Conservation (phyloP, 2,888 invertebrate species). For the Alitta virens region DNA sequence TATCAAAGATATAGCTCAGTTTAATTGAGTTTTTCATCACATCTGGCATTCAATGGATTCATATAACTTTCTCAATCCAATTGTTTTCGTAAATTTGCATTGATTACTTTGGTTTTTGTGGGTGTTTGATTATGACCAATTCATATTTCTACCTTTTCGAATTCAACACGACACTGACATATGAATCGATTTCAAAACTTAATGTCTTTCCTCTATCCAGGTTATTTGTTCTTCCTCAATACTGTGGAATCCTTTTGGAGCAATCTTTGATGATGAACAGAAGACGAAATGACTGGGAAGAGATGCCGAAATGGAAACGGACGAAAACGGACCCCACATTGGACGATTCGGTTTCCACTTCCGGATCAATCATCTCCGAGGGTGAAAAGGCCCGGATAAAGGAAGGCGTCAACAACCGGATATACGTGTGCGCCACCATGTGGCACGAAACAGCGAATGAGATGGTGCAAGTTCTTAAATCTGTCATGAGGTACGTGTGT, state of each 20-base stretch:
- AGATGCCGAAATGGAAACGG: constrained; percentile 21
- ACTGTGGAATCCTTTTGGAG: constrained; percentile 86
- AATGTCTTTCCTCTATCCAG: constrained; percentile 37
- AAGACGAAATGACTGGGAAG: constrained; percentile 76
- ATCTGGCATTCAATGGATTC: too few species aligned
- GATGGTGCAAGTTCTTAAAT: constrained; percentile 34
- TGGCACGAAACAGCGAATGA: constrained; percentile 34
- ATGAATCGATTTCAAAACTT: too few species aligned
- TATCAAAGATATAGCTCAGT: too few species aligned
- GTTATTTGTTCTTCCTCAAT: constrained; percentile 90
- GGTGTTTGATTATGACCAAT: too few species aligned
- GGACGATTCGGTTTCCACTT: constrained; percentile 27
- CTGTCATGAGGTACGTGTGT: constrained; percentile 30
- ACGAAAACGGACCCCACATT: constrained; percentile 10
- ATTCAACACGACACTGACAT: too few species aligned
- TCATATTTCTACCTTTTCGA: too few species aligned
- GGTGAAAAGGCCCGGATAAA: constrained; percentile 22
- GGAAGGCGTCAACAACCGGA: constrained; percentile 27
- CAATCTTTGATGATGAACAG: constrained; percentile 92
- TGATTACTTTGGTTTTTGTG: too few species aligned
- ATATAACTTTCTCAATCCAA: too few species aligned
- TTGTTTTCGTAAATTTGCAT: too few species aligned
- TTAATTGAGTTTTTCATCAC: too few species aligned
- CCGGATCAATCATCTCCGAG: constrained; percentile 29
- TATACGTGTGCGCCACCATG: constrained; percentile 34